These are phyloP conservation scores for Apamea epomidion DNA, from an alignment of 2,888 invertebrate genomes.

Conservation along the genomic window DNA sequence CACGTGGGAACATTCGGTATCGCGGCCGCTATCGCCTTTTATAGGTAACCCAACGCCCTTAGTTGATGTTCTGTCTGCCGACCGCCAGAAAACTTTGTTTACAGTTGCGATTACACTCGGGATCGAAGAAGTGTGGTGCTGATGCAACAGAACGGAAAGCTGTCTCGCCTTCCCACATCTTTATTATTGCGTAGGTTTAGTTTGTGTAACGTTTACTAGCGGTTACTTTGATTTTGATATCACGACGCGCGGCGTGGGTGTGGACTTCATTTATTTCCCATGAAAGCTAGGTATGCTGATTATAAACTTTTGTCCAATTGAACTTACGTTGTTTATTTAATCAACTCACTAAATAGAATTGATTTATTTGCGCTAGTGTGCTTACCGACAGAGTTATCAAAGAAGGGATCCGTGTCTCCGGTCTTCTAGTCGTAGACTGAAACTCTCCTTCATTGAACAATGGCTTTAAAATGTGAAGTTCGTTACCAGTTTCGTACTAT, in stretches of 20 bases:
- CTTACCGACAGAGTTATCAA: background rate
- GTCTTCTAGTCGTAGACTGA: background rate
- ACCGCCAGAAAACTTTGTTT: slow-evolving; percentile 67
- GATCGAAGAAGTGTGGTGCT: slow-evolving; percentile 66
- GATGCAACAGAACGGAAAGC: slow-evolving; percentile 62
- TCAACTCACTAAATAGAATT: background rate
- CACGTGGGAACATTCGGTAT: slow-evolving; percentile 72
- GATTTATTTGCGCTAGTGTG: background rate
- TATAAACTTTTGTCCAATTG: slow-evolving; percentile 10
- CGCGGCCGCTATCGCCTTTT: slow-evolving; percentile 66
- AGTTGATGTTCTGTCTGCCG: slow-evolving; percentile 73
- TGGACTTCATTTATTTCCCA: slow-evolving; percentile 29
- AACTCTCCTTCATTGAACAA: background rate
- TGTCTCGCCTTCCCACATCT: slow-evolving; percentile 64
- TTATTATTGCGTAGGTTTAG: slow-evolving; percentile 47
- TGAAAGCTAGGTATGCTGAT: slow-evolving; percentile 23
- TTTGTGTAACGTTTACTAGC: slow-evolving; percentile 32
- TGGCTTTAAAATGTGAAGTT: slow-evolving; percentile 10
- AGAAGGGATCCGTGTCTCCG: background rate
- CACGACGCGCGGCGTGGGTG: slow-evolving; percentile 28
- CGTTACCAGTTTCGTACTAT: slow-evolving; percentile 10
- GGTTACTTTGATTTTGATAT: slow-evolving; percentile 52
- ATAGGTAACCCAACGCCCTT: slow-evolving; percentile 71
- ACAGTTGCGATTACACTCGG: slow-evolving; percentile 65
- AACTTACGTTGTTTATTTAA: background rate